Conservation (phyloP, 2,888 invertebrate genomes). For the Leucoptera coffeella region DNA sequence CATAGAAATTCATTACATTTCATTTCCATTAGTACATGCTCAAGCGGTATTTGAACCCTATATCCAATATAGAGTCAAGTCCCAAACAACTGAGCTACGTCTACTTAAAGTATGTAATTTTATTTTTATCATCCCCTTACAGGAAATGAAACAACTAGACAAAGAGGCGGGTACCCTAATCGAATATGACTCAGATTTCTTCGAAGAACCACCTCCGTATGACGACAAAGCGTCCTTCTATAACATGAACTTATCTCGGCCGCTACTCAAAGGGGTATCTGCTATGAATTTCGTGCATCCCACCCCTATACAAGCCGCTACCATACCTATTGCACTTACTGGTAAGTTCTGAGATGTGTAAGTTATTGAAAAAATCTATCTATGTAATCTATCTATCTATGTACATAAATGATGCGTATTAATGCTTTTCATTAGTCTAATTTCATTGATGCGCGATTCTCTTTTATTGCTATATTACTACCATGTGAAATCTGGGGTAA, state of each 20-base stretch:
- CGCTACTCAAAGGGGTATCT: conserved; percentile 85
- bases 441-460: conserved; percentile 37
- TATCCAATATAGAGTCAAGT: too few species aligned
- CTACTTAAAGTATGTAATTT: too few species aligned
- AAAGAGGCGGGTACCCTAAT: conserved; percentile 23
- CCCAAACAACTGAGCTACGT: too few species aligned
- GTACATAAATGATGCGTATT: conserved; percentile 49
- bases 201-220: conserved; percentile 60
- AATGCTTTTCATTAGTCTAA: conserved; percentile 46
- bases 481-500: too few species aligned
- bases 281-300: conserved; percentile 87
- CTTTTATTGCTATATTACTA: too few species aligned
- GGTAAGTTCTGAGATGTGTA: too few species aligned
- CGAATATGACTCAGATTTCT: conserved; percentile 38
- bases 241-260: conserved; percentile 94
- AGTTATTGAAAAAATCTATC: too few species aligned
- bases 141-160: conserved; percentile 46
- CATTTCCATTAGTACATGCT: too few species aligned
- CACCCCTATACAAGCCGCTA: conserved; percentile 94
- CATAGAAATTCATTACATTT: too few species aligned
- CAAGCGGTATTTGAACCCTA: too few species aligned
- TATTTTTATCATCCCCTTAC: too few species aligned
- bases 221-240: conserved; percentile 73
- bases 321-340: conserved; percentile 87
- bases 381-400: too few species aligned